These are phyloP conservation scores for Bradynema listronoti DNA, from an alignment of 1,140 invertebrate species.

Conservation along the genomic window DNA sequence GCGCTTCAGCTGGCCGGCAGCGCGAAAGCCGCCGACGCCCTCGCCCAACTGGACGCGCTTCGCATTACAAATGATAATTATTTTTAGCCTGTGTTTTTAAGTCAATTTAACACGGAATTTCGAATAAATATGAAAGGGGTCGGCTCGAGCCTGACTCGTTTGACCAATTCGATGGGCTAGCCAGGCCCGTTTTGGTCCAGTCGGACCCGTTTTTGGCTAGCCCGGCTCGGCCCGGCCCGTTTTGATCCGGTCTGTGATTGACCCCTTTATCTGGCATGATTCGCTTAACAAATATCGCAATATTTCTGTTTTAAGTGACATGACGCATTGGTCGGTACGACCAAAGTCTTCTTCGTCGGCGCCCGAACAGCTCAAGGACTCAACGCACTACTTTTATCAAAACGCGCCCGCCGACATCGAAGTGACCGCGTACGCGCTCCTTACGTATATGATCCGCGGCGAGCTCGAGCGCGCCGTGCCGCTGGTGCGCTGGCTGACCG, in stretches of 20 bases:
- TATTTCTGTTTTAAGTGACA: slow-evolving; percentile 61
- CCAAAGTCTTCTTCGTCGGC: slow-evolving; percentile 22
- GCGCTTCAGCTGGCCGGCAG: slow-evolving; percentile 72
- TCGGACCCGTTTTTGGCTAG: too few species aligned
- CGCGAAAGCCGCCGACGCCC: slow-evolving; percentile 65
- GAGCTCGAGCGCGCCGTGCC: slow-evolving; percentile 69
- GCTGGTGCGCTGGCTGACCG: slow-evolving; percentile 75
- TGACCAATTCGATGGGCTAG: too few species aligned
- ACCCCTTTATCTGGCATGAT: too few species aligned
- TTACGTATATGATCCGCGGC: slow-evolving; percentile 64
- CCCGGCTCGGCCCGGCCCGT: too few species aligned
- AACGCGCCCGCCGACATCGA: slow-evolving; percentile 74
- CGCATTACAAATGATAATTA: slow-evolving; percentile 59
- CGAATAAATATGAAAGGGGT: background rate
- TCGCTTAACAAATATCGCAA: too few species aligned
- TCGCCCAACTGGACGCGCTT: slow-evolving; percentile 66
- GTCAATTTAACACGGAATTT: too few species aligned
- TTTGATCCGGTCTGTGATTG: too few species aligned
- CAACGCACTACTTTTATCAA: slow-evolving; percentile 65
- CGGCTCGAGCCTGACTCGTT: too few species aligned
- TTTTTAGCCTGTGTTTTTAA: too few species aligned
- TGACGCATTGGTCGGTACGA: slow-evolving; percentile 69
- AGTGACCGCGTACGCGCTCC: slow-evolving; percentile 70
- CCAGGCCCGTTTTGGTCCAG: too few species aligned
- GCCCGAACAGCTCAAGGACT: slow-evolving; percentile 64